Conservation (phyloP, 2,113 vertebrate genomes). For the Pelusios castaneus region DNA sequence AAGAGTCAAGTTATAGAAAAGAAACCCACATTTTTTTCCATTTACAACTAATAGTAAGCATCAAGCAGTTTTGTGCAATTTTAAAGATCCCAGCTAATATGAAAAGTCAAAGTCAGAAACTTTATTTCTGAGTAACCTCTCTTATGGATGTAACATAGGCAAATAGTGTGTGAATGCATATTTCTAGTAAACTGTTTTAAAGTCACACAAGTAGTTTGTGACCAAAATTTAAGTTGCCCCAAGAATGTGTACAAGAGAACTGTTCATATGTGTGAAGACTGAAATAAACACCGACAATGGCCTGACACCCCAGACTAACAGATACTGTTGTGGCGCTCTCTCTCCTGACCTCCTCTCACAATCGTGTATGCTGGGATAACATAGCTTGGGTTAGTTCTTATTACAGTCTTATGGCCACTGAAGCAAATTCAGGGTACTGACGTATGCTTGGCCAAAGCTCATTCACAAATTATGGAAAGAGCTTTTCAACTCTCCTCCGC, state of each 20-base stretch:
- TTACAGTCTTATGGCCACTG: background rate
- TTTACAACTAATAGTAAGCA: background rate
- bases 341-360: background rate
- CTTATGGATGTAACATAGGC: background rate
- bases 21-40: background rate
- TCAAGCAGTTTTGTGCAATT: background rate
- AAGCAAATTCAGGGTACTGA: background rate
- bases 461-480: background rate
- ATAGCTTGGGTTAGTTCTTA: accelerated
- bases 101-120: background rate
- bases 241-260: accelerated
- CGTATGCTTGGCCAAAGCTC: background rate
- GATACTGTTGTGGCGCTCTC: background rate
- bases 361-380: accelerated
- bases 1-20: conserved; percentile 11
- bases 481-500: background rate
- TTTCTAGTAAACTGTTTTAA: background rate
- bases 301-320: background rate
- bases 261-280: background rate
- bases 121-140: background rate
- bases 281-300: accelerated
- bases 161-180: background rate
- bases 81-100: background rate
- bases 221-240: background rate
- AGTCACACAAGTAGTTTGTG: background rate